Base-by-base conservation (phyloP, 2,113 vertebrate species). In the Probosciger aterrimus region DNA sequence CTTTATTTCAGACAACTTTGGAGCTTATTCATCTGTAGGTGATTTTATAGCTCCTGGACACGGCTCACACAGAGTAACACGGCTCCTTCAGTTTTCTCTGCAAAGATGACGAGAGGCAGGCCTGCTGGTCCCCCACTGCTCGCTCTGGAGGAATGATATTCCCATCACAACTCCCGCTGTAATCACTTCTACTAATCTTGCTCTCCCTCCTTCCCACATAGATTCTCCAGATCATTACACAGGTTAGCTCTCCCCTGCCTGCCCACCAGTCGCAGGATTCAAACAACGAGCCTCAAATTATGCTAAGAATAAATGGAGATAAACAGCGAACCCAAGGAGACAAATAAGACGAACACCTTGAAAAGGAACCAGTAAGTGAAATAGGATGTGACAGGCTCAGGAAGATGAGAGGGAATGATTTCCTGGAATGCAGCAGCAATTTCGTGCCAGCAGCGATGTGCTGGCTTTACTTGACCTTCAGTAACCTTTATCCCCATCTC, bases 261-360 rank as follows among this genome's bases (percentile, higher is more conserved):
- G 68, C 88, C 55, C 74, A 92, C 95, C 82, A 84, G 78, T 97
- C n/a, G 30, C 85, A 82, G 93, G 91, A 96, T 96, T 96, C 83
- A 86, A 95, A 90, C 86, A 80, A 93, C 5, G 7, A 92, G 82
- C 93, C 90, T 94, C 47, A 91, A 95, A 96, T 96, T 96, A 95
- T 92, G 75, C 95, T 64, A 91, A 94, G 92, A 95, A 94, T 96
- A 96, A 97, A 96, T 88, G 95, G 83, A 95, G 94, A 95, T 97
- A 97, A 97, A 95, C 93, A 97, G 93, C 76, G 94, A 97, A 96
- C 92, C 95, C 68, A 88, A 95, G 91, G 95, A 97, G 95, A 94
- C 68, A 94, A 95, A 86, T 96, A 94, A 94, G 91, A 76, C 4
- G 7, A 96, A 93, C 91, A 95, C 96, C 92, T 97, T 97, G 95